A percentile compares a stretch with the other conserved stretches of the same genome.
phyloP scores from a whole-genome alignment of 2,797 vertebrate genomes.

The Epinephelus awoara region DNA sequence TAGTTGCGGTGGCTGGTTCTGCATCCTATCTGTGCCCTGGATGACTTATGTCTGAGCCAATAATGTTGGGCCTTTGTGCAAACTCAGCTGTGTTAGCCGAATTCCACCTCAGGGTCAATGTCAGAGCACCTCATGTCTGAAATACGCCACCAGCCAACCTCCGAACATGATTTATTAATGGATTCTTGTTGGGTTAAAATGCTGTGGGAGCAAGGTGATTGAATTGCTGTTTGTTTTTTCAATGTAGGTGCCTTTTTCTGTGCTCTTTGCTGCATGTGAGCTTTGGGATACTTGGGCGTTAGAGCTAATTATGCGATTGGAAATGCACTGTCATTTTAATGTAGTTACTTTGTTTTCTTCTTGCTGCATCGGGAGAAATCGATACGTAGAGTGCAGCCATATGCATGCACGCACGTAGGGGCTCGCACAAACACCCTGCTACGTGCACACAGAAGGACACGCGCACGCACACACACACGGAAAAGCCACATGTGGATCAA shows the following conservation, averaged over 20 bases:
- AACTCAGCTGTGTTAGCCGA: conserved; percentile 83
- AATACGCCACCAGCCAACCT: conserved; percentile 64
- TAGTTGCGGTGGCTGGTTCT: conserved; percentile 68
- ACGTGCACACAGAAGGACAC: not conserved
- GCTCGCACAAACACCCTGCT: conserved; percentile 37
- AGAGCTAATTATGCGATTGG: conserved; percentile 49
- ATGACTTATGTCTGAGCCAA: conserved; percentile 81
- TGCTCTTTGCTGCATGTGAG: not conserved
- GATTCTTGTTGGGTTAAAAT: conserved; percentile 60
- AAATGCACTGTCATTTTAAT: conserved; percentile 74
- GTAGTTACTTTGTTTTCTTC: conserved; percentile 74
- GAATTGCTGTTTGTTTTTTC: conserved; percentile 49
- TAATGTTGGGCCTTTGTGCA: conserved; percentile 81
- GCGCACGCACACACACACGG: conserved; percentile 1
- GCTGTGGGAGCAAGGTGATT: conserved; percentile 34
- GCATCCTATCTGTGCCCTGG: conserved; percentile 77
- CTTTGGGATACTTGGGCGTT: conserved; percentile 10
- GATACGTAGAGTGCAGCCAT: conserved; percentile 62
- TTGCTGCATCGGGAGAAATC: conserved; percentile 72
- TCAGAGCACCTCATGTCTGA: conserved; percentile 77
- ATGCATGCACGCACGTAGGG: conserved; percentile 48
- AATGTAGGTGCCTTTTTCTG: conserved; percentile 2
- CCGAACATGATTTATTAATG: conserved; percentile 73
- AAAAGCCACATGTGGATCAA: conserved; percentile 71
- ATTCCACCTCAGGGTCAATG: conserved; percentile 82